Conservation (phyloP, 2,888 invertebrate genomes). For the Pachycephus smyrnensis region DNA sequence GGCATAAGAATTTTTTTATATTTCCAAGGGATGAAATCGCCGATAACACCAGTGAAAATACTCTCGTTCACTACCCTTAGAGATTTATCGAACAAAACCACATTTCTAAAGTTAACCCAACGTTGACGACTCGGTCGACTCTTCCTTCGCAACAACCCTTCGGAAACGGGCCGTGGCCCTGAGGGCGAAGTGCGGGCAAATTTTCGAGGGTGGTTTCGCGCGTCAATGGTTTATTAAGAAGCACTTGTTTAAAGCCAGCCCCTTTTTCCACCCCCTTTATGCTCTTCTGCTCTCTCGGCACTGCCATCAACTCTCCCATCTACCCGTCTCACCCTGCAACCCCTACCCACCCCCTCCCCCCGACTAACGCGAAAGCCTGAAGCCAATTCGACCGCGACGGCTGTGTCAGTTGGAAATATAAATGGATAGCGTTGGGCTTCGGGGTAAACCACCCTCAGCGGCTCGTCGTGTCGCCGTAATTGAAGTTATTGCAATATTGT, state of each 20-base stretch:
- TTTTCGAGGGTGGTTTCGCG: conserved; percentile 66
- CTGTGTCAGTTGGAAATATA: conserved; percentile 53
- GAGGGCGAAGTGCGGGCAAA: conserved; percentile 42
- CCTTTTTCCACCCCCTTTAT: conserved; percentile 36
- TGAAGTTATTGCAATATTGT: conserved; percentile 67
- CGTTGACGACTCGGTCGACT: not conserved
- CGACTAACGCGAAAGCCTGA: conserved; percentile 43
- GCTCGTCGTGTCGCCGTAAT: conserved; percentile 62
- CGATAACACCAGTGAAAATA: not conserved
- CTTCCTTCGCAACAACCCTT: conserved; percentile 1
- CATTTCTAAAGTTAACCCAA: not conserved
- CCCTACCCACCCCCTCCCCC: conserved; percentile 42
- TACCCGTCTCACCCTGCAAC: not conserved
- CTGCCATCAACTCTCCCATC: not conserved
- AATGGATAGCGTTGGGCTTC: conserved; percentile 47
- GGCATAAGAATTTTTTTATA: not conserved
- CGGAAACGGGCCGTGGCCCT: not conserved
- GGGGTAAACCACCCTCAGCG: conserved; percentile 42
- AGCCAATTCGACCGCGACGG: conserved; percentile 57
- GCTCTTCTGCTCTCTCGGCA: not conserved
- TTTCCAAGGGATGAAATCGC: not conserved
- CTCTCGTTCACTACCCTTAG: not conserved
- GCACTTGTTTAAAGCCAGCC: conserved; percentile 67
- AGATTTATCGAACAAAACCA: conserved; percentile 1
- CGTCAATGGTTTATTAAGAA: conserved; percentile 67